phyloP scores from a whole-genome alignment of 2,888 invertebrate genomes.

The Drosophila ezoana region DNA sequence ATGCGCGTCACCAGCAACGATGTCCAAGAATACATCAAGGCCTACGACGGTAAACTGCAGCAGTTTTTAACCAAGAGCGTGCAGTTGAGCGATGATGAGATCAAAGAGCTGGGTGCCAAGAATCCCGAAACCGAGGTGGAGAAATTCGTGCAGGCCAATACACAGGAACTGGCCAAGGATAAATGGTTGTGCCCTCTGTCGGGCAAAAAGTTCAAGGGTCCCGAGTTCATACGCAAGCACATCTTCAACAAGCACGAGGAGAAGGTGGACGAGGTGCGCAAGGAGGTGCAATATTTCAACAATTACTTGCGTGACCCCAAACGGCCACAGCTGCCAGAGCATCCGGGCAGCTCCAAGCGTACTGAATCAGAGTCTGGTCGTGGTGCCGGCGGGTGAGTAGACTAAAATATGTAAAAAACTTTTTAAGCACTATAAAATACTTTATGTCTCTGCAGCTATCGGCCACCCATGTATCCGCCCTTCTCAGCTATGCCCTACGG shows the following conservation, averaged over 20 bases:
- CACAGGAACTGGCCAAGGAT: slow-evolving; percentile 98
- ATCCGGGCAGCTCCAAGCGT: slow-evolving; percentile 86
- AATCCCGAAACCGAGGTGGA: slow-evolving; percentile 89
- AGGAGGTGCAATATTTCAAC: slow-evolving; percentile 99
- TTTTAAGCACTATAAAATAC: not conserved
- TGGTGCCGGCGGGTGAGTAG: slow-evolving; percentile 59
- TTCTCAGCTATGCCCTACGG: slow-evolving; percentile 85
- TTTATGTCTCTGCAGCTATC: slow-evolving; percentile 64
- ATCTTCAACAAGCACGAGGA: slow-evolving; percentile 98
- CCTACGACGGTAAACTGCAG: slow-evolving; percentile 96
- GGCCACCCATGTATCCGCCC: slow-evolving; percentile 82
- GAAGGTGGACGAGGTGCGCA: slow-evolving; percentile 98
- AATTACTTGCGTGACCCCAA: slow-evolving; percentile 97
- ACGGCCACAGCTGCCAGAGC: slow-evolving; percentile 96
- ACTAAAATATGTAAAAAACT: not conserved
- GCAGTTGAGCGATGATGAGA: slow-evolving; percentile 91
- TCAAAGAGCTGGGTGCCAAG: slow-evolving; percentile 93
- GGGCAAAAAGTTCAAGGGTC: slow-evolving; percentile 99
- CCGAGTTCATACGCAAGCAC: slow-evolving; percentile 99
- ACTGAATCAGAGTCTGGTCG: slow-evolving; percentile 78
- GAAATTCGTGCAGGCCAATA: slow-evolving; percentile 97
- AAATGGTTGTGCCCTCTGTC: slow-evolving; percentile 99
- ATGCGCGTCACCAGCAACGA: slow-evolving; percentile 88
- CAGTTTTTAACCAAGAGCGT: slow-evolving; percentile 93
- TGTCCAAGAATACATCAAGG: slow-evolving; percentile 89